Base-by-base conservation (phyloP, 2,113 vertebrate species). In the Dicrurus megarhynchus region DNA sequence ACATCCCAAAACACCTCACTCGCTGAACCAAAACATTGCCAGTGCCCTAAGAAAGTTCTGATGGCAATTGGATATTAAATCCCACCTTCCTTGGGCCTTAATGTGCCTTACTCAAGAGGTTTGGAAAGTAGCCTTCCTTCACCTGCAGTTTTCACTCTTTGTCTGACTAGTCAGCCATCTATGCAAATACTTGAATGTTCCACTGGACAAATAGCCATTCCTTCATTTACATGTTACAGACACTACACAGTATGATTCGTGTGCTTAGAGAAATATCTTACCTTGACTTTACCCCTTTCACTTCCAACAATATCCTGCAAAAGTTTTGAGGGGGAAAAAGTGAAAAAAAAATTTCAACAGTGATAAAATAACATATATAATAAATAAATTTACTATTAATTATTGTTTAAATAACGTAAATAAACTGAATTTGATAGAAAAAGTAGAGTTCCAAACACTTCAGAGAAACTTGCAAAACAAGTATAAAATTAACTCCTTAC, bases 401-500 rank as follows among this genome's bases (percentile, higher is more conserved):
- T 73, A 46, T 33, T n/a, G 12, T 63, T 63, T 80, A 47, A 79
- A 57, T 33, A 68, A 65, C 57, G 17, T 47, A 84, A 46, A 60
- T 8, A 80, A 89, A 87, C 27, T 33, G 19, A 68, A 77, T 49
- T 76, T 81, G 7, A 76, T 11, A 50, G 78, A 42, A 64, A 93
- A 47, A 80, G 6, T 32, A 35, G 77, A 94, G 35, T 15, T 67
- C 39, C 19, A 92, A 74, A 88, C 69, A 80, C 52, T 49, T 84
- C 30, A 78, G 70, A 67, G 9, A 73, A 60, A 79, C 64, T 60
- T 79, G 33, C 22, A 61, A 76, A 32, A 77, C 49, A 77, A 93
- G 33, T 52, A 50, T 19, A 90, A 84, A 93, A 78, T 33, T 1
- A 65, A 42, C 5, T 96, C n/a, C 98, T 99, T 98, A 99, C 99